Conservation (phyloP, 2,888 invertebrate species). For the Plebejus anna region DNA sequence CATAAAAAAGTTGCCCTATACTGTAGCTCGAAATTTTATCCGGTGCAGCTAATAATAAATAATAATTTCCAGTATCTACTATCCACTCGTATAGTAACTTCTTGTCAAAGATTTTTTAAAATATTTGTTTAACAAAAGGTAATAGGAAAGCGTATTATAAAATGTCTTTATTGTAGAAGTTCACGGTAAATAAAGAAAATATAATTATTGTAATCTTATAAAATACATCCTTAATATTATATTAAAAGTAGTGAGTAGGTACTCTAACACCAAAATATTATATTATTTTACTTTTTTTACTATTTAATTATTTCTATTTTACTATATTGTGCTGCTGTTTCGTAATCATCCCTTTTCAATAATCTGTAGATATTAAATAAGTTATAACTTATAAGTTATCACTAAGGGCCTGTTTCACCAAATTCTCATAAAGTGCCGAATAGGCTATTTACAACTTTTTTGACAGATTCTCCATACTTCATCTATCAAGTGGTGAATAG, state of each 20-base stretch:
- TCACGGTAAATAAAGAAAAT: not conserved
- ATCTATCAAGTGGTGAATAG: too few relatives aligned
- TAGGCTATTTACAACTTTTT: too few relatives aligned
- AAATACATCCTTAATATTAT: not conserved
- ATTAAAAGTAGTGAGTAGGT: not conserved
- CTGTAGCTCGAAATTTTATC: slow-evolving; percentile 43
- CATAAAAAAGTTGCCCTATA: slow-evolving; percentile 41
- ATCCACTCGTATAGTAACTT: not conserved
- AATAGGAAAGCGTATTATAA: not conserved
- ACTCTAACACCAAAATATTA: not conserved
- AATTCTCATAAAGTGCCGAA: too few relatives aligned
- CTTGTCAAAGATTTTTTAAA: not conserved
- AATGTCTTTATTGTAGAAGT: not conserved
- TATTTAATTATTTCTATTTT: not conserved
- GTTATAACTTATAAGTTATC: not conserved
- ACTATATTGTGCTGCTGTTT: slow-evolving; percentile 25
- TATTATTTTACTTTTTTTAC: not conserved
- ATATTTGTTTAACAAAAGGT: too few relatives aligned
- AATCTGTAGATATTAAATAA: not conserved
- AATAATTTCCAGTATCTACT: not conserved
- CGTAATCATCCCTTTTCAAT: slow-evolving; percentile 38
- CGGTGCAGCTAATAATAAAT: slow-evolving; percentile 40
- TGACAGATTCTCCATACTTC: too few relatives aligned
- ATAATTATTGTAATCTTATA: not conserved
- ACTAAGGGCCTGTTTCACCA: too few relatives aligned